Evolutionary conservation across 2,797 vertebrate species (phyloP), one percentile per base, ranked within the genome.

Genomic region (Triplophysa yarkandensis): DNA sequence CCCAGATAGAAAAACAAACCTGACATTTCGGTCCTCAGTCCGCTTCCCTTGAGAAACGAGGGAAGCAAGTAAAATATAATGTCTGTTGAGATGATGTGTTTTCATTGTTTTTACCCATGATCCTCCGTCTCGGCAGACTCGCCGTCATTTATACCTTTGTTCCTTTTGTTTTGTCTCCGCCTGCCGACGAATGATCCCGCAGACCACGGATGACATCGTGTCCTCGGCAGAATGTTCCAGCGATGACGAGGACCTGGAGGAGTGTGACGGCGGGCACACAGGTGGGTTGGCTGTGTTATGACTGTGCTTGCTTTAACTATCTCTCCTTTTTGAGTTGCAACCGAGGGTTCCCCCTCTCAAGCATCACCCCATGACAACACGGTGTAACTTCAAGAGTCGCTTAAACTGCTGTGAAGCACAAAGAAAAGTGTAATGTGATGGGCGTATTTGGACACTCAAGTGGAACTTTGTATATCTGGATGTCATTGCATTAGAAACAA

Each of bases 191-290:
- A 32, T 71, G 48, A 78, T 61, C 83, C 86, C 6, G 1, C 87
- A 98, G 94, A 96, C 94, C 19, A 98, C 97, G 44, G 97, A 99
- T 85, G 96, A 98, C 88, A 95, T 98, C 0, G 96, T 98, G 72
- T 98, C 96, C 6, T 99, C 97, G 19, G 97, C 97, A 7, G 97
- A 99, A 87, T 99, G 97, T 89, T 97, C 96, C 83, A 98, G 96
- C n/a, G 97, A 99, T 27, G 97, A 99, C 62, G 97, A 99, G 91
- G 97, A 99, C 89, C 92, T 98, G 86, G 95, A 97, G 75, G 97
- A 99, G 89, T 99, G 97, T 88, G 97, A 99, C 62, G 95, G 95
- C 1, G 96, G 95, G 93, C 91, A 92, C 39, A 92, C 95, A 99
- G 97, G 97, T 99, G 96, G 95, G 97, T 94, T 94, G 93, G 93